Base-by-base conservation (phyloP, 2,113 vertebrate genomes). In the Solenodon paradoxus region DNA sequence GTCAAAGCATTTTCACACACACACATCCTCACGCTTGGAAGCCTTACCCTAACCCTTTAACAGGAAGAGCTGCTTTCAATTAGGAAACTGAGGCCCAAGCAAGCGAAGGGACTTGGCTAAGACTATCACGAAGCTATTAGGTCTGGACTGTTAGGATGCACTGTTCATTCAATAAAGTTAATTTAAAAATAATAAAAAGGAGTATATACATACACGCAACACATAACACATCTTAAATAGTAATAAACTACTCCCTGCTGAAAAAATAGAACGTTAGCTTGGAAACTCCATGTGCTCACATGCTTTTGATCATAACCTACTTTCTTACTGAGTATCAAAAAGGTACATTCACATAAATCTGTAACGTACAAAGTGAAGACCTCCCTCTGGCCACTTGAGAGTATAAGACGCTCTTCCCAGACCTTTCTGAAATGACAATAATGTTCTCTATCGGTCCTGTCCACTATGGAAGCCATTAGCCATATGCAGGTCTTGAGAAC, bases 111-210 rank as follows among this genome's bases (percentile, higher is more conserved):
- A 89, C 10, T 2, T 35, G 24, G 19, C 59, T 26, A 35, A 32
- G 11, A 69, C 55, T 28, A 16, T n/a, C n/a, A n/a, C 15, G 10
- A 17, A 38, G 47, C 12, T 0, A 2, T 0, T 4, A 40, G n/a
- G 24, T 59, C 35, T 71, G 5, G 6, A 61, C n/a, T n/a, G n/a
- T n/a, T n/a, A n/a, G n/a, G n/a, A n/a, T n/a, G n/a, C n/a, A n/a
- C n/a, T n/a, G n/a, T n/a, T n/a, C n/a, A n/a, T n/a, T n/a, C n/a
- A n/a, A n/a, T n/a, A n/a, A n/a, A n/a, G n/a, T n/a, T 55, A n/a
- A 83, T 74, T 88, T 68, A 49, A 71, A 75, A 83, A 63, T 69
- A 49, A 64, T 88, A 16, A 42, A 92, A 78, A 93, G 71, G 71
- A 57, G 35, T 12, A 24, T 68, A 38, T 17, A 38, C 2, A 47